A percentile compares a stretch with the other conserved stretches of the same genome.
Evolutionary conservation across 2,888 invertebrate species (phyloP).

Genomic region (Salticus scenicus): DNA sequence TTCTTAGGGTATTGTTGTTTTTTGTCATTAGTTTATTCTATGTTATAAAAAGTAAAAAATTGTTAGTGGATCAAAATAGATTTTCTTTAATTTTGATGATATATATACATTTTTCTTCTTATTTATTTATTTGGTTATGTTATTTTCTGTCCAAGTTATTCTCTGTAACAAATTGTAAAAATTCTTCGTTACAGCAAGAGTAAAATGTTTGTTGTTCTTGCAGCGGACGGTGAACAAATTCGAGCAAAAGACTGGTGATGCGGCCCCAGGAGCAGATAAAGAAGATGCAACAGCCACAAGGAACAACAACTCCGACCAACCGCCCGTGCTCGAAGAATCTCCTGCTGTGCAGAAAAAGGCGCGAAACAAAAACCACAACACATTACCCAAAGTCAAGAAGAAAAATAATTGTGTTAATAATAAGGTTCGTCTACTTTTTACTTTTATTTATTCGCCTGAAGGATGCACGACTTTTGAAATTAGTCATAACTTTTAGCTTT

Average conservation of each 20-base stretch:
- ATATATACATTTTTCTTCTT: too few species aligned
- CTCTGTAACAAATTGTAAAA: too few species aligned
- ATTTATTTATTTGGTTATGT: too few species aligned
- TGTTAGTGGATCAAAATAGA: too few species aligned
- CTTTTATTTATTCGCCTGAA: neutral
- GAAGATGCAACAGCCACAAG: constrained; percentile 32
- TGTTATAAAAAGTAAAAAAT: too few species aligned
- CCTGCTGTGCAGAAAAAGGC: constrained; percentile 50
- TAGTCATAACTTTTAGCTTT: neutral
- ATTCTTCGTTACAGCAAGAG: too few species aligned
- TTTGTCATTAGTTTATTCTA: too few species aligned
- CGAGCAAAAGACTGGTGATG: constrained; percentile 36
- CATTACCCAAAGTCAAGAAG: constrained; percentile 63
- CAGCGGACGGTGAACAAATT: constrained; percentile 58
- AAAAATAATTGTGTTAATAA: constrained; percentile 54
- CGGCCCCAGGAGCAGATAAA: neutral
- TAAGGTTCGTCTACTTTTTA: constrained; percentile 28
- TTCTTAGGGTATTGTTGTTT: too few species aligned
- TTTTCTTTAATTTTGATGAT: too few species aligned
- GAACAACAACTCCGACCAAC: constrained; percentile 44
- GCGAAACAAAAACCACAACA: constrained; percentile 50
- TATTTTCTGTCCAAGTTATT: too few species aligned
- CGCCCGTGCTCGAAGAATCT: constrained; percentile 59
- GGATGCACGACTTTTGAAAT: neutral
- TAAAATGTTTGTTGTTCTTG: neutral